A percentile compares a stretch with the other conserved stretches of the same genome.
Evolutionary conservation across 2,113 vertebrate genomes (phyloP).

Genomic region (Boulengeromyrus knoepffleri): DNA sequence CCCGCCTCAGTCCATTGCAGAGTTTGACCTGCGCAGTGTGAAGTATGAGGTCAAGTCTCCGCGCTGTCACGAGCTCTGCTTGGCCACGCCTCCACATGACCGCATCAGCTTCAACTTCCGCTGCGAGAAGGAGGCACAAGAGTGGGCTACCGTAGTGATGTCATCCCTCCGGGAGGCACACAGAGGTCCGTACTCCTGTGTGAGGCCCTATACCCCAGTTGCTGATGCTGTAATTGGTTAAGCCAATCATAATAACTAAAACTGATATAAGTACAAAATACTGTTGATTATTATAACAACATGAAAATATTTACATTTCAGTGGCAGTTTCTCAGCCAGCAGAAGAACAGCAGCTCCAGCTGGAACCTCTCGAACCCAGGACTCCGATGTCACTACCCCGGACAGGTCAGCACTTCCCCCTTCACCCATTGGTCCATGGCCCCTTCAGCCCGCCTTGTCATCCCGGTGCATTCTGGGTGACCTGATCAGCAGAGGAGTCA

Average conservation of each 20-base stretch:
- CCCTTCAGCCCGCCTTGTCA: background rate
- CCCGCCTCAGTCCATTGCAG: constrained; percentile 55
- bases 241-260: background rate
- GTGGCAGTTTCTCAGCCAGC: constrained; percentile 3
- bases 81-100: constrained; percentile 48
- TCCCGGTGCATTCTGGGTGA: background rate
- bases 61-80: constrained; percentile 64
- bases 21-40: constrained; percentile 65
- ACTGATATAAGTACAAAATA: background rate
- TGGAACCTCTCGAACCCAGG: constrained; percentile 35
- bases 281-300: background rate
- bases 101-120: constrained; percentile 66
- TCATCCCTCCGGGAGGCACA: constrained; percentile 70
- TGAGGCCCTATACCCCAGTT: background rate
- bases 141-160: constrained; percentile 74
- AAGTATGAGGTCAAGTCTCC: constrained; percentile 60
- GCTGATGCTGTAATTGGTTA: background rate
- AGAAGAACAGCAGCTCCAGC: background rate
- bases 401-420: constrained; percentile 40
- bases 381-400: constrained; percentile 46
- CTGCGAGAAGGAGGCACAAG: constrained; percentile 73
- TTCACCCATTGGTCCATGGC: background rate
- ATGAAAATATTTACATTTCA: background rate
- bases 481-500: background rate
- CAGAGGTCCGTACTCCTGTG: constrained; percentile 55